Conservation (phyloP, 2,888 invertebrate species). For the Hoplodrina ambigua region DNA sequence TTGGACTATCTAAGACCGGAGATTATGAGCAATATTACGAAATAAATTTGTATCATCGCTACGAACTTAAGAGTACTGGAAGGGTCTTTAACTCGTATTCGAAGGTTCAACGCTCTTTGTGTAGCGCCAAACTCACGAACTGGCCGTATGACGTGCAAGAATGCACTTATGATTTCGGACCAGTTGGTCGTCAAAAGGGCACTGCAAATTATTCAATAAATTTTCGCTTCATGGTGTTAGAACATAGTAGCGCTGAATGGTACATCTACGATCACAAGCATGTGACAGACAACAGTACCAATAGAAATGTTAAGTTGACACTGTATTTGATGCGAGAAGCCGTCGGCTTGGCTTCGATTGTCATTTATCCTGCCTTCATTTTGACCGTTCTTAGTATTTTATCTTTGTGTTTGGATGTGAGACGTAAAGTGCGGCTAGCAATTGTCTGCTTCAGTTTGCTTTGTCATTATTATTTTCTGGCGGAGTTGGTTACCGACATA, state of each 20-base stretch:
- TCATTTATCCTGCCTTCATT: slow-evolving; percentile 69
- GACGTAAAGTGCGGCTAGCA: slow-evolving; percentile 60
- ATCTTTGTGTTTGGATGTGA: slow-evolving; percentile 67
- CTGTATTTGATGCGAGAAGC: slow-evolving; percentile 72
- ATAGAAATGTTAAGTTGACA: slow-evolving; percentile 60
- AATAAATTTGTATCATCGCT: slow-evolving; percentile 13
- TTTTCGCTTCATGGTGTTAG: not conserved
- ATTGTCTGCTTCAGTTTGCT: slow-evolving; percentile 68
- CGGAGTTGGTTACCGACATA: slow-evolving; percentile 58
- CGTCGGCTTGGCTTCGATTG: slow-evolving; percentile 62
- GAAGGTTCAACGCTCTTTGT: slow-evolving; percentile 41
- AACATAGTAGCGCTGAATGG: slow-evolving; percentile 64
- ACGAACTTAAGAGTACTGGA: slow-evolving; percentile 59
- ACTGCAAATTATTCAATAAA: not conserved
- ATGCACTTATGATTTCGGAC: slow-evolving; percentile 63
- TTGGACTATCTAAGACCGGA: slow-evolving; percentile 58
- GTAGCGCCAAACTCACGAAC: slow-evolving; percentile 62
- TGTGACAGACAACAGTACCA: slow-evolving; percentile 24
- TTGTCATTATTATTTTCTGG: slow-evolving; percentile 68
- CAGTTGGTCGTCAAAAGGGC: not conserved
- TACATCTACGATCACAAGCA: slow-evolving; percentile 65
- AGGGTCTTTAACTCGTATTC: slow-evolving; percentile 46
- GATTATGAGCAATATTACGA: not conserved
- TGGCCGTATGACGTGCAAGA: slow-evolving; percentile 73
- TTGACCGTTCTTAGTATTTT: slow-evolving; percentile 66